Evolutionary conservation across 2,113 vertebrate species (phyloP).

Genomic region (Phylloscopus trochiloides): DNA sequence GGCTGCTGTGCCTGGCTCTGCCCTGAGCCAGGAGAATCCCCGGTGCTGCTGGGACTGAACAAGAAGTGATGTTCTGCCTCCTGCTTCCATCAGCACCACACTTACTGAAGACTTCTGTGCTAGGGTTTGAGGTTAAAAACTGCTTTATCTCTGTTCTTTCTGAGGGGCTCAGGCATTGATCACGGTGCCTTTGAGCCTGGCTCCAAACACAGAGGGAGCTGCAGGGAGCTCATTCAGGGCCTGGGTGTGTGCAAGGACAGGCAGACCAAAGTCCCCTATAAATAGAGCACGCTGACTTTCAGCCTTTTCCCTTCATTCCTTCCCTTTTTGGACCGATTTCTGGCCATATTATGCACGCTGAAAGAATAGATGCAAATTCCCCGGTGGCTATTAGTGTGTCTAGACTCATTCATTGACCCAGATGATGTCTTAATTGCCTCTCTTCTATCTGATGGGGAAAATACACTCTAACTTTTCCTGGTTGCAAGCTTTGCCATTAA

Average conservation of each 20-base stretch:
- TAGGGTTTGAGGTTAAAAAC: background rate
- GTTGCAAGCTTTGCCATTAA: background rate
- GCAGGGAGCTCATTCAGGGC: background rate
- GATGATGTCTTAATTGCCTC: conserved; percentile 48
- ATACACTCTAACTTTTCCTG: background rate
- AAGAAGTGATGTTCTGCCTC: background rate
- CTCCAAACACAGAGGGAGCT: background rate
- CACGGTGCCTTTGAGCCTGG: background rate
- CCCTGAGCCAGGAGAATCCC: background rate
- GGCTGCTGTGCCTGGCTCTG: background rate
- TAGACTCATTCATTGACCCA: conserved; percentile 61
- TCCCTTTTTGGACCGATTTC: conserved; percentile 5
- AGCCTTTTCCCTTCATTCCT: background rate
- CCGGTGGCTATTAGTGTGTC: conserved; percentile 30
- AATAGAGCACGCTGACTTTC: background rate
- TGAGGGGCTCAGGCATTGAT: background rate
- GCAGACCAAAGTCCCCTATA: background rate
- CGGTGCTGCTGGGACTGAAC: background rate
- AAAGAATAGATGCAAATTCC: conserved; percentile 17
- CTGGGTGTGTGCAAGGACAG: background rate
- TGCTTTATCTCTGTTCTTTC: background rate
- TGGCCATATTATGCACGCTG: background rate
- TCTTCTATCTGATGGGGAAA: conserved; percentile 1
- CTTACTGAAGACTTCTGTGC: background rate
- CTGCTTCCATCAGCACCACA: background rate